phyloP scores from a whole-genome alignment of 2,797 vertebrate genomes.

The Ptychadena robeensis region DNA sequence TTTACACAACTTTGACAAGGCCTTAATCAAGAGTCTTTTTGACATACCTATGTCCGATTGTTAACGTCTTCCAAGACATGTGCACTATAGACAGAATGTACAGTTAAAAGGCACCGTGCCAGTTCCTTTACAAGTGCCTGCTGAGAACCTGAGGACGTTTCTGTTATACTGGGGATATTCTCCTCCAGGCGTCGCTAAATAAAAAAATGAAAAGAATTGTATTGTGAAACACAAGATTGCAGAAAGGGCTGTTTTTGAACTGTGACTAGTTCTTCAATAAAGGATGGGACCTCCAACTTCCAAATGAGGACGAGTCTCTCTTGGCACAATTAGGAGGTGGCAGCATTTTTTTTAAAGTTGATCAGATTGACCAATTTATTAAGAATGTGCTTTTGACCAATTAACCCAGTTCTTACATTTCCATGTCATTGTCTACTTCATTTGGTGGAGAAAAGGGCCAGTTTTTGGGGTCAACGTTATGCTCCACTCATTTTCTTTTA shows the following conservation, averaged over 20 bases:
- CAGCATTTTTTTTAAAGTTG: slow-evolving; percentile 61
- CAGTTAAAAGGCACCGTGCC: slow-evolving; percentile 57
- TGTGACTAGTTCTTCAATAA: slow-evolving; percentile 61
- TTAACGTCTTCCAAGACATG: slow-evolving; percentile 64
- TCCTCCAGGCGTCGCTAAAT: slow-evolving; percentile 59
- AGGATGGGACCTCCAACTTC: slow-evolving; percentile 74
- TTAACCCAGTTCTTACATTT: slow-evolving; percentile 35
- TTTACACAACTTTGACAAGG: slow-evolving; percentile 93
- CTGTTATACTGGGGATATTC: slow-evolving; percentile 39
- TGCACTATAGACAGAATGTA: slow-evolving; percentile 77
- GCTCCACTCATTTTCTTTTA: not conserved
- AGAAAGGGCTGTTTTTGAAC: slow-evolving; percentile 60
- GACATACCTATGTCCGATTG: slow-evolving; percentile 36
- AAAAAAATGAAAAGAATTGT: not conserved
- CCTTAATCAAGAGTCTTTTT: slow-evolving; percentile 71
- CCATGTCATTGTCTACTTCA: slow-evolving; percentile 58
- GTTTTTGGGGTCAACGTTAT: not conserved
- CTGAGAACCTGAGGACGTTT: slow-evolving; percentile 72
- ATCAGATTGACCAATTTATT: slow-evolving; percentile 64
- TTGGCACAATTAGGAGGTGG: not conserved
- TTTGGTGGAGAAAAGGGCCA: slow-evolving; percentile 36
- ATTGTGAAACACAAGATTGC: slow-evolving; percentile 1
- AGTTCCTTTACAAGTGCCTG: slow-evolving; percentile 84
- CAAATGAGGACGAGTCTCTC: slow-evolving; percentile 78
- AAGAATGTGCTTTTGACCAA: slow-evolving; percentile 74